Evolutionary conservation across 2,113 vertebrate species (phyloP), one percentile per base, ranked within the genome.

Genomic region (Calidris pugnax): DNA sequence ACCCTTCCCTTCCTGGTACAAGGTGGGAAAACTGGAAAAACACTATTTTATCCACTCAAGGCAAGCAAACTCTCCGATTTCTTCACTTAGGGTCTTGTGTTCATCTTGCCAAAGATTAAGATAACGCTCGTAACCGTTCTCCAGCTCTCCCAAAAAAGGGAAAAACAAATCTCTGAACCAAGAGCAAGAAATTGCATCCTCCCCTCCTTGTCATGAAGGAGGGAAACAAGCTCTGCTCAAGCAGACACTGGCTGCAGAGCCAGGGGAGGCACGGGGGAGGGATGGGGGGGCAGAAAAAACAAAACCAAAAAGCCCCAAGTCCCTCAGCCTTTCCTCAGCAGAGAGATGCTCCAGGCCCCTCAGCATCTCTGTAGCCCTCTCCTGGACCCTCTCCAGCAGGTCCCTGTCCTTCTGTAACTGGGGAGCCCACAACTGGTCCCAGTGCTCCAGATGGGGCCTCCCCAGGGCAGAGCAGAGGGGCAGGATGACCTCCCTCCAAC

Each of bases 111-210:
- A 95, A 5, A 89, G 93, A 60, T 78, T 24, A 7, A 91, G 81
- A 81, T 77, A 81, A 67, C 2, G 60, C 63, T 90, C 59, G 0
- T 45, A 41, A 63, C 24, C 17, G 43, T 19, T 74, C 89, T 60
- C 20, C 87, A 37, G 75, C 78, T 18, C 56, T 62, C 91, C 95
- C 89, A 89, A 93, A 93, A 95, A 95, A 95, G 87, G 96, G 60
- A 67, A 94, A 89, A 91, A 27, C 41, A 6, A 2, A 35, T 4
- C 64, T 67, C 80, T 59, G 43, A 45, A 32, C 14, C 35, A 32
- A 10, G 68, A 37, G 5, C 2, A 4, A 78, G 69, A 30, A 55
- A 33, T 0, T 22, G 51, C 51, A 75, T 26, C 56, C 27, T 33
- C 7, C 22, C n/a, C 24, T 22, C 37, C 26, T 21, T 4, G 51